Evolutionary conservation across 2,888 invertebrate species (phyloP).

Genomic region (Pheosia gnoma): DNA sequence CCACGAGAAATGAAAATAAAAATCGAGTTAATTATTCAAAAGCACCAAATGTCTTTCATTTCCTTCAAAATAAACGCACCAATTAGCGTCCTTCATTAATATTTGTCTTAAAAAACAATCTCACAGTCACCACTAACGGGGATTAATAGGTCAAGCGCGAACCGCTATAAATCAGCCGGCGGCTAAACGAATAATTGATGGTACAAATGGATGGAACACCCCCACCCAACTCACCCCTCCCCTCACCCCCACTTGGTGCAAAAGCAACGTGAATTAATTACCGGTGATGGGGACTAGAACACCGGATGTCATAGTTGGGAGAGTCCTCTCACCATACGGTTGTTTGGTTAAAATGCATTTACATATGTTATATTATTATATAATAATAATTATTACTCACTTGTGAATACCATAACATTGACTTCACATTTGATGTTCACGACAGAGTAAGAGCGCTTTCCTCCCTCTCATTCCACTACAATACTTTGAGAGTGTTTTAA

Average conservation of each 20-base stretch:
- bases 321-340: too few species aligned
- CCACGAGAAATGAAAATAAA: constrained; percentile 5
- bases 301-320: not conserved
- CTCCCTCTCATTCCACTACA: too few species aligned
- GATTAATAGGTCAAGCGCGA: constrained; percentile 60
- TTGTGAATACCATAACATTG: too few species aligned
- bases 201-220: constrained; percentile 58
- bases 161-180: constrained; percentile 58
- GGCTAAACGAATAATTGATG: constrained; percentile 73
- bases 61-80: constrained; percentile 17
- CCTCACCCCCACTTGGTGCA: not conserved
- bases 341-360: not conserved
- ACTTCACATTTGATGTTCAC: too few species aligned
- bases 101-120: constrained; percentile 47
- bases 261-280: constrained; percentile 13
- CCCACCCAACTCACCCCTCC: constrained; percentile 5
- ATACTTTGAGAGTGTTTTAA: too few species aligned
- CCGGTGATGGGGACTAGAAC: constrained; percentile 5
- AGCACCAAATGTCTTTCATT: not conserved
- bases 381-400: too few species aligned
- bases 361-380: too few species aligned
- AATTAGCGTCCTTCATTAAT: constrained; percentile 40
- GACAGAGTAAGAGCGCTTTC: too few species aligned
- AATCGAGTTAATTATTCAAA: constrained; percentile 2
- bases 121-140: constrained; percentile 39